Evolutionary conservation across 1,140 invertebrate genomes (phyloP), one percentile per base, ranked within the genome.

Genomic region (Diabrotica undecimpunctata): DNA sequence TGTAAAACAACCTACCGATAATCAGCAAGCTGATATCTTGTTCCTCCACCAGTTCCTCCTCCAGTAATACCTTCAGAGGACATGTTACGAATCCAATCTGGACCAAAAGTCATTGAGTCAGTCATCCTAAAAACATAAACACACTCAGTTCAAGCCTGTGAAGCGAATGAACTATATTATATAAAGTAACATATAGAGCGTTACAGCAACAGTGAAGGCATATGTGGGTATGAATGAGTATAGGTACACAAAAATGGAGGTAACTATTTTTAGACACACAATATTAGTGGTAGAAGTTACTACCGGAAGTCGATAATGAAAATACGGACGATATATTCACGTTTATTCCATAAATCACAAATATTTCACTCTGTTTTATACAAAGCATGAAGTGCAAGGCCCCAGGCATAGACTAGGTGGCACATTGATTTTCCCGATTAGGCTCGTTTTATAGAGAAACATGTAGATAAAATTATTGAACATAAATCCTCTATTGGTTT

Each of bases 11-110:
- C 68, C 72, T 68, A 78, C 65, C 88, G 82, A 84, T 88, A 84
- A 69, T 92, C 88, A 70, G 90, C 89, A 61, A 90, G 79, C 77
- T 91, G 84, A 78, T 85, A 87, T 50, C 72, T 57, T 41, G 72
- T 67, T 46, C 75, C 74, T 62, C 69, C 68, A 64, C 72, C 71
- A 56, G 73, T 72, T 73, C 68, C 66, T 57, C 75, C 69, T 67
- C 75, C 79, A 54, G 77, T 78, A 62, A 76, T 78, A 59, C 82
- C 82, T 70, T 81, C 81, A 51, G 75, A 75, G 64, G 85, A 85
- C 75, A 87, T 79, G 77, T 88, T 88, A 70, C 87, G 85, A 74
- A 88, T 83, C 87, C 87, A 89, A 79, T 88, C 87, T 72, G 87
- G 87, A 79, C 87, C 87, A 81, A 89, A 89, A 81, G 88, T 88